Conservation (phyloP, 2,113 vertebrate species). For the Candoia aspera region DNA sequence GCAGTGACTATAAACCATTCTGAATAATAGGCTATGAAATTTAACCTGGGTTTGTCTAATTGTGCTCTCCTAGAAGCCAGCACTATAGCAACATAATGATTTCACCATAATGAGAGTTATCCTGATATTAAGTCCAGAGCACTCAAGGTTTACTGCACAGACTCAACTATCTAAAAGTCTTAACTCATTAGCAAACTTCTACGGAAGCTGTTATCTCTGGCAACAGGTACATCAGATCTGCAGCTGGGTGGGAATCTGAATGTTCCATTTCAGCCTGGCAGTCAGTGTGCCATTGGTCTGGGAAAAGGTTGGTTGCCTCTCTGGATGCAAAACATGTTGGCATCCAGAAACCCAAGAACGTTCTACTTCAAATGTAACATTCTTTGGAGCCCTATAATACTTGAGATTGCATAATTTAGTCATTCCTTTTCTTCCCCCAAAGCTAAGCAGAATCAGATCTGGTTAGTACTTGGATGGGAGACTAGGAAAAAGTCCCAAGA, state of each 20-base stretch:
- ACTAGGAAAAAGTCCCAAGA: not conserved
- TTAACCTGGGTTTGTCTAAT: not conserved
- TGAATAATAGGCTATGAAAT: not conserved
- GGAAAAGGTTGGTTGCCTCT: not conserved
- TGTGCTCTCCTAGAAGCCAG: not conserved
- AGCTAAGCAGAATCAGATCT: not conserved
- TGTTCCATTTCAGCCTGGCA: not conserved
- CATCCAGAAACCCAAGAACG: not conserved
- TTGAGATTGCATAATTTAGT: not conserved
- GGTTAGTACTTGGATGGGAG: not conserved
- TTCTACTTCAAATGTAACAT: not conserved
- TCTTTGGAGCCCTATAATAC: not conserved
- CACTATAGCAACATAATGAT: not conserved
- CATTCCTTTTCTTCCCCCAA: not conserved
- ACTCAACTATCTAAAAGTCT: accelerated
- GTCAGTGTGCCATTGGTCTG: accelerated
- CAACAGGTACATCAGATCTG: accelerated
- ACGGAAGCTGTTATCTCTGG: accelerated
- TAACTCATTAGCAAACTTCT: not conserved
- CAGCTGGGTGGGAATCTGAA: not conserved
- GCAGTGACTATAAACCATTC: not conserved
- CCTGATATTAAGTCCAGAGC: accelerated
- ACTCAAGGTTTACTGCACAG: accelerated
- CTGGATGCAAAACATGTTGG: not conserved
- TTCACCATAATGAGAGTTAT: accelerated